Evolutionary conservation across 2,888 invertebrate species (phyloP).

Genomic region (Galerucella pusilla): DNA sequence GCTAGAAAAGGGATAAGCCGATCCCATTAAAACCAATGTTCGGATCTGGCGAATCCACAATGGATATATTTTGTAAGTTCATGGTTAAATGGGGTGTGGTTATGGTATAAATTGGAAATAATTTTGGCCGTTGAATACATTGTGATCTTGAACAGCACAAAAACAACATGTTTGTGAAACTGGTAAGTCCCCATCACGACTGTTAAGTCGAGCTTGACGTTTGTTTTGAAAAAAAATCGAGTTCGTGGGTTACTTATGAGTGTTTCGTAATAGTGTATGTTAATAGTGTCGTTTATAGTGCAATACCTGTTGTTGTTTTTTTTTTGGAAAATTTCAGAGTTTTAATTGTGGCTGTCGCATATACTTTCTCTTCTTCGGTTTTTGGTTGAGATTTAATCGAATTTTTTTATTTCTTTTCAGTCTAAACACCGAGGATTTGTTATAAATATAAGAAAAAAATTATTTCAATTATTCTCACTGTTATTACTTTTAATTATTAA

Average conservation of each 20-base stretch:
- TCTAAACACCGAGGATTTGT: no score
- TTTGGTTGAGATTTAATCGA: not conserved
- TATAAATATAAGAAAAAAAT: no score
- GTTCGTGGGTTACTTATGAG: constrained; percentile 12
- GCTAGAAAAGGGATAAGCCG: constrained; percentile 12
- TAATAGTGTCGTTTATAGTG: not conserved
- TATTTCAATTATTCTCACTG: no score
- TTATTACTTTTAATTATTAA: no score
- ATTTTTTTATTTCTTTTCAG: not conserved
- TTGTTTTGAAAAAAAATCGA: constrained; percentile 22
- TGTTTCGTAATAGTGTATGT: constrained; percentile 15
- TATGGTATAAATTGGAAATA: constrained; percentile 59
- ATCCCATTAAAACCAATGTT: constrained; percentile 5
- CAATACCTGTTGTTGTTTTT: not conserved
- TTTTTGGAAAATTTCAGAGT: constrained; percentile 1
- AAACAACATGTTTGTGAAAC: constrained; percentile 64
- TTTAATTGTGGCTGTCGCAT: not conserved
- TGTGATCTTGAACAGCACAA: constrained; percentile 57
- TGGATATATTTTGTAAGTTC: constrained; percentile 51
- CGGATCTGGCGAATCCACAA: constrained; percentile 17
- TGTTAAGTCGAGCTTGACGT: constrained; percentile 16
- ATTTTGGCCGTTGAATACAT: constrained; percentile 57
- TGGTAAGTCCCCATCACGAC: constrained; percentile 58
- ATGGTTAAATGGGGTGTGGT: constrained; percentile 61
- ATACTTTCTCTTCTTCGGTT: not conserved